Conservation (phyloP, 1,140 invertebrate genomes). For the Melanaphis sacchari region DNA sequence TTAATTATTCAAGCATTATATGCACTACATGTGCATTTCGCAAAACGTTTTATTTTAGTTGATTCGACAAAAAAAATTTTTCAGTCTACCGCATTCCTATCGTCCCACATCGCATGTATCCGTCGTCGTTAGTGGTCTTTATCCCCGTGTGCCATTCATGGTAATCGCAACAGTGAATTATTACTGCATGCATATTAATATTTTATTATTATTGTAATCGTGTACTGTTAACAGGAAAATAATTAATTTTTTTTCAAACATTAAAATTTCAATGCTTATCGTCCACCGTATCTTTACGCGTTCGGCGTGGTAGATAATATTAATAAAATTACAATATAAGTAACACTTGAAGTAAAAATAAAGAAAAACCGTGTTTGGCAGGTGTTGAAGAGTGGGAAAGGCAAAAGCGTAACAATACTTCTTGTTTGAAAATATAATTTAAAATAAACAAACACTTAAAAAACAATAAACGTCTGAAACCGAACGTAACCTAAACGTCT, state of each 20-base stretch:
- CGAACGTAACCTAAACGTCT: not conserved
- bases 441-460: slow-evolving; percentile 34
- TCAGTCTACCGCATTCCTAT: not conserved
- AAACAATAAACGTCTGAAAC: slow-evolving; percentile 44
- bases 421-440: slow-evolving; percentile 25
- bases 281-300: not conserved
- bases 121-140: not conserved
- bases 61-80: not conserved
- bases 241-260: not conserved
- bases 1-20: not conserved
- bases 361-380: not conserved
- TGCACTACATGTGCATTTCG: not conserved
- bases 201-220: not conserved
- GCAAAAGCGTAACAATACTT: not conserved
- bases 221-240: not conserved
- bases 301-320: not conserved
- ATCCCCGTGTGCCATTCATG: not conserved
- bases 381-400: not conserved
- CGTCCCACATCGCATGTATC: not conserved
- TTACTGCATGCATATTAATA: not conserved
- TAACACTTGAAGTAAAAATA: slow-evolving; percentile 3
- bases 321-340: not conserved
- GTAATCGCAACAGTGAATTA: not conserved
- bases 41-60: not conserved
- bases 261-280: slow-evolving; percentile 30